These are phyloP conservation scores for Tenthredo mesomela DNA, from an alignment of 2,888 invertebrate species.

Conservation along the genomic window DNA sequence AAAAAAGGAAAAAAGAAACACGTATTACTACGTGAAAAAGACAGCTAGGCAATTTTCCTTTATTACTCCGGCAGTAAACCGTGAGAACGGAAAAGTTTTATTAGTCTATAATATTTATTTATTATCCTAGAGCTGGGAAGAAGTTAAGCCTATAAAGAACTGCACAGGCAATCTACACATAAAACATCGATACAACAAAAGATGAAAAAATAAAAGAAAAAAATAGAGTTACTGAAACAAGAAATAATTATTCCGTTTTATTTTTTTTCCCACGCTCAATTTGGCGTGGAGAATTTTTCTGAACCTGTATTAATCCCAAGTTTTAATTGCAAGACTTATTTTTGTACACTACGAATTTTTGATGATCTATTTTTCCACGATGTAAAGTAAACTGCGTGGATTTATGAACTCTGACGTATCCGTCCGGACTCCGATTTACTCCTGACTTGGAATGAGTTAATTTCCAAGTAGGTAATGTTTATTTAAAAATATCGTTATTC, in stretches of 20 bases:
- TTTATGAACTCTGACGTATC: neutral
- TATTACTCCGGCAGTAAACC: slow-evolving; percentile 25
- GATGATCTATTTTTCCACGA: neutral
- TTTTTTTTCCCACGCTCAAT: neutral
- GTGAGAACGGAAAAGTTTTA: slow-evolving; percentile 9
- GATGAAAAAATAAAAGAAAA: too few species aligned
- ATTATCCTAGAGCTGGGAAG: neutral
- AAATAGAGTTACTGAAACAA: neutral
- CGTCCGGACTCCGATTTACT: neutral
- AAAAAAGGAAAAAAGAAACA: neutral
- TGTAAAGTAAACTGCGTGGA: neutral
- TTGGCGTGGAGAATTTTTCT: neutral
- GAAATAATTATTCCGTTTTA: neutral
- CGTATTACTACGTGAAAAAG: neutral
- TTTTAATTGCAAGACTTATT: neutral
- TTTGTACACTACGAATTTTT: neutral
- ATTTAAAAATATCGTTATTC: slow-evolving; percentile 1
- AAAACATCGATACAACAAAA: slow-evolving; percentile 2
- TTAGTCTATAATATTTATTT: slow-evolving; percentile 3
- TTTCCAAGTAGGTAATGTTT: neutral
- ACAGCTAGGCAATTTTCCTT: neutral
- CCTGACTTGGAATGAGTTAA: neutral
- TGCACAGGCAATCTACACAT: neutral
- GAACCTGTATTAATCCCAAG: neutral
- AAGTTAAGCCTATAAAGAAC: neutral